Evolutionary conservation across 1,140 invertebrate species (phyloP).

Genomic region (Zaprionus vittiger): DNA sequence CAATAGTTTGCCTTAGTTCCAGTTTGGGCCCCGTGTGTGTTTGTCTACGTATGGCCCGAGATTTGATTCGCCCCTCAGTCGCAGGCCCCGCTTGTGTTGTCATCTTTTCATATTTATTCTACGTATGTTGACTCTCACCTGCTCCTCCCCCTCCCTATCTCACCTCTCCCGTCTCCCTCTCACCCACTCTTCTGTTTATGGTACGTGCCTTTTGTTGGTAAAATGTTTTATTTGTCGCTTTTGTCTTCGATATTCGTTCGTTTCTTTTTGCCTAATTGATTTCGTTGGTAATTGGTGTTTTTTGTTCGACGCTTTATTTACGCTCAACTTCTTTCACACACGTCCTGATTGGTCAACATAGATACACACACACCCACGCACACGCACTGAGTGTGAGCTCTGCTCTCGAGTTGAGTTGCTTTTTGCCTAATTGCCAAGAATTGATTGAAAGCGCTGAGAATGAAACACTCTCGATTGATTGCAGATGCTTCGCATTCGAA

Average conservation of each 20-base stretch:
- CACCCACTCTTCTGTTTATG: constrained; percentile 25
- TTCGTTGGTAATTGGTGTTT: constrained; percentile 28
- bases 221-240: constrained; percentile 32
- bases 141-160: neutral
- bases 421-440: constrained; percentile 25
- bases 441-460: constrained; percentile 13
- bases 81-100: constrained; percentile 27
- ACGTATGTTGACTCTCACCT: constrained; percentile 35
- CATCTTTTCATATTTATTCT: constrained; percentile 53
- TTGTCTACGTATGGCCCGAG: constrained; percentile 47
- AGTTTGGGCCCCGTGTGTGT: constrained; percentile 24
- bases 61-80: constrained; percentile 40
- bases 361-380: neutral
- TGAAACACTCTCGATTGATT: constrained; percentile 9
- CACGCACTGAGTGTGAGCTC: neutral
- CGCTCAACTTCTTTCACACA: constrained; percentile 19
- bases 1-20: constrained; percentile 22
- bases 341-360: constrained; percentile 29
- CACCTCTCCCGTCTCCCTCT: neutral
- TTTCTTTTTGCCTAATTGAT: constrained; percentile 60
- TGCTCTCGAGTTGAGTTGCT: neutral
- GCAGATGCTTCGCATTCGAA: neutral
- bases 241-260: constrained; percentile 13
- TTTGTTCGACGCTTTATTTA: constrained; percentile 22
- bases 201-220: constrained; percentile 50